Conservation (phyloP, 2,797 vertebrate genomes). For the Rhodeus uyekii region DNA sequence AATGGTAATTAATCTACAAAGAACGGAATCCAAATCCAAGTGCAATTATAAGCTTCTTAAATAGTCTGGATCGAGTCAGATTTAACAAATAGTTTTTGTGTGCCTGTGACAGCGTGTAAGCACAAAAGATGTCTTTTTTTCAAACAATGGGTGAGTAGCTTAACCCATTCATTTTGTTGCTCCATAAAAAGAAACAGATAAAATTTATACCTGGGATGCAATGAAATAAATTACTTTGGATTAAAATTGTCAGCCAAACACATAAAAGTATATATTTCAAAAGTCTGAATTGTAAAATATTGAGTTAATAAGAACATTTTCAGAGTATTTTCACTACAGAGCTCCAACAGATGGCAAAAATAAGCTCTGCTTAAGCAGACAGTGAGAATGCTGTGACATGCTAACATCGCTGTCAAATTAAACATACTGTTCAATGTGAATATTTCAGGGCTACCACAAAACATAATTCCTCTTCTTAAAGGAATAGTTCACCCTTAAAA, state of each 20-base stretch:
- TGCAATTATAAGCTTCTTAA: neutral
- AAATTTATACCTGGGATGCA: neutral
- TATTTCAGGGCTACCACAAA: neutral
- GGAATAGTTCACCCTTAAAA: neutral
- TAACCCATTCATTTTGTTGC: neutral
- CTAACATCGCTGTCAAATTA: neutral
- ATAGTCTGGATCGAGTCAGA: neutral
- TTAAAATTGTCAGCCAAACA: neutral
- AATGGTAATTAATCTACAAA: constrained; percentile 9
- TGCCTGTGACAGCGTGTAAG: neutral
- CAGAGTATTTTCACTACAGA: neutral
- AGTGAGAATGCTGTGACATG: neutral
- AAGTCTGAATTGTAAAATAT: neutral
- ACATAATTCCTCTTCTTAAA: constrained; percentile 10
- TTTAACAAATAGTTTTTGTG: constrained; percentile 12
- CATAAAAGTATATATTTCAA: neutral
- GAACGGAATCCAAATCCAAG: constrained; percentile 5
- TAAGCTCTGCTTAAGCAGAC: neutral
- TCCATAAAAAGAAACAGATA: neutral
- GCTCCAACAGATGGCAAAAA: neutral
- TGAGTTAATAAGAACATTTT: neutral
- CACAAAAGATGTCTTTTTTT: neutral
- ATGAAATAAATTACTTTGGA: neutral
- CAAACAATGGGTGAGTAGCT: neutral
- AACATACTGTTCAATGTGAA: neutral